phyloP scores from a whole-genome alignment of 2,113 vertebrate species.

The Bos javanicus region DNA sequence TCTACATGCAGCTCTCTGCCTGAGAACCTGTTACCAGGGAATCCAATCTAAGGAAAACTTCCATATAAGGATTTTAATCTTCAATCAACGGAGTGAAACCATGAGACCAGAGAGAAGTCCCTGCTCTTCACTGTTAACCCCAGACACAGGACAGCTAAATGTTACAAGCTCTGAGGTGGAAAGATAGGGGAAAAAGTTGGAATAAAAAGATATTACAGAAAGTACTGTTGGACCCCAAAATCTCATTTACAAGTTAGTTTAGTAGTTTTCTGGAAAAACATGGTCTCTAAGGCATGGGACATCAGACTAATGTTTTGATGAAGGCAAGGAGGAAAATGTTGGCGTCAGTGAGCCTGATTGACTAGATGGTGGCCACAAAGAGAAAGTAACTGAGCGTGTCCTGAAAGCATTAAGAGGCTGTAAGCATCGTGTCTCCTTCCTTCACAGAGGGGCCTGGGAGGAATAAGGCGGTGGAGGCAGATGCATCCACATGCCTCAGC shows the following conservation, averaged over 20 bases:
- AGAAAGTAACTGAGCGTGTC: background rate
- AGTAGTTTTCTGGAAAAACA: background rate
- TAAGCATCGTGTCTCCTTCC: background rate
- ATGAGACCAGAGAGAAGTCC: background rate
- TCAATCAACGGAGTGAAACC: background rate
- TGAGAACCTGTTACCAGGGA: background rate
- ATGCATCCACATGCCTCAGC: background rate
- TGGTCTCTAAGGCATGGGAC: background rate
- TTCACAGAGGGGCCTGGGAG: background rate
- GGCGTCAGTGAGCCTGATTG: background rate
- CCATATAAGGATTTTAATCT: background rate
- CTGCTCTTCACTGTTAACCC: background rate
- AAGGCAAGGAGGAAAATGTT: background rate
- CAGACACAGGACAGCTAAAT: background rate
- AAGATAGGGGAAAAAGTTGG: accelerated
- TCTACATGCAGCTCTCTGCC: background rate
- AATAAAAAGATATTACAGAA: background rate
- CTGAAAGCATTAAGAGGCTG: background rate
- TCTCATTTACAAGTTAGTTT: background rate
- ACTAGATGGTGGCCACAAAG: background rate
- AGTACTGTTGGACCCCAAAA: background rate
- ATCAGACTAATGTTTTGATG: background rate
- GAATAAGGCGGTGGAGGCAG: background rate
- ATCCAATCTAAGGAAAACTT: background rate
- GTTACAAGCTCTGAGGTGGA: background rate